A percentile compares a stretch with the other conserved stretches of the same genome.
Evolutionary conservation across 2,113 vertebrate species (phyloP).

Genomic region (Oostethus manadensis): DNA sequence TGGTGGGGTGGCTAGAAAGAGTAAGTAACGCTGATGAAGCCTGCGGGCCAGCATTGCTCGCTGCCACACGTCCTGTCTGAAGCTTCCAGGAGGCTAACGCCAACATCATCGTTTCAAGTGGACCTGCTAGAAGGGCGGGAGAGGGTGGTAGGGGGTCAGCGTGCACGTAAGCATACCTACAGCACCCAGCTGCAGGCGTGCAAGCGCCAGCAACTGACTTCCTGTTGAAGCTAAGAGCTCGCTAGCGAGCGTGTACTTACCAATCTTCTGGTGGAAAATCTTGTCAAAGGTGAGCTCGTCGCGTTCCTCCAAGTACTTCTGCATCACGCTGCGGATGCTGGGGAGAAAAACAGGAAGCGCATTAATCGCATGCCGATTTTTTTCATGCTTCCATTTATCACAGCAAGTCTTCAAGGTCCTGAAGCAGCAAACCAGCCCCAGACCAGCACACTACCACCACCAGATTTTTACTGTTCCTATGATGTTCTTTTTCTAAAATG

Average conservation of each 20-base stretch:
- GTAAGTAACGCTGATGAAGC: constrained; percentile 66
- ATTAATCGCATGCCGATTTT: neutral
- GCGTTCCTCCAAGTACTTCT: constrained; percentile 94
- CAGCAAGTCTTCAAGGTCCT: no score
- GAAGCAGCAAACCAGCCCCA: no score
- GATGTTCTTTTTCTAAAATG: no score
- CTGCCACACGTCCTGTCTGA: constrained; percentile 33
- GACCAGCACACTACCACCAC: no score
- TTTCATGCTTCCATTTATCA: no score
- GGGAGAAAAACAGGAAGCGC: constrained; percentile 25
- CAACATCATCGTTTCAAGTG: neutral
- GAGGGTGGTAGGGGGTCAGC: neutral
- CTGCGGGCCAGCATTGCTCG: constrained; percentile 54
- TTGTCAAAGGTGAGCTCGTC: constrained; percentile 95
- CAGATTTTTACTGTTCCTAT: no score
- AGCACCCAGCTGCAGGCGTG: neutral
- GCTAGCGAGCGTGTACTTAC: constrained; percentile 74
- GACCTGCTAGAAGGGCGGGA: no score
- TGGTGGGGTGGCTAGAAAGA: constrained; percentile 42
- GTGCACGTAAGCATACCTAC: neutral
- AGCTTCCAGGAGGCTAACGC: neutral
- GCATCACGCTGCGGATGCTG: constrained; percentile 98
- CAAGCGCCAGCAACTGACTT: neutral
- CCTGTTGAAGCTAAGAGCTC: neutral
- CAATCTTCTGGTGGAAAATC: constrained; percentile 97